Conservation (phyloP, 2,113 vertebrate species). For the Tachysurus fulvidraco region DNA sequence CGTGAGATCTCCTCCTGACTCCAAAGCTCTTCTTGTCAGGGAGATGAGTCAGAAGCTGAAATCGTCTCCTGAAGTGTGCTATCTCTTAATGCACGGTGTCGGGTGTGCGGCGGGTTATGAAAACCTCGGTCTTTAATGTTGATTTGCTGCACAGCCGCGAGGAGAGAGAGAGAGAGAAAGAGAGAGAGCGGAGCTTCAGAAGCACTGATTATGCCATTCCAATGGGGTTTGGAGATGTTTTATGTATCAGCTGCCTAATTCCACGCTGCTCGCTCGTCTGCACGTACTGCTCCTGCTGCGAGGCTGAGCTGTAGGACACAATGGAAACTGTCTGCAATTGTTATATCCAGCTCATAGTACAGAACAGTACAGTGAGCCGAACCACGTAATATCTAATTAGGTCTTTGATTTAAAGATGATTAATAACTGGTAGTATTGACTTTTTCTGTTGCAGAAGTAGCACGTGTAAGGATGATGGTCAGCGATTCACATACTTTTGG, state of each 20-base stretch:
- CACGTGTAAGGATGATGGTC: not conserved
- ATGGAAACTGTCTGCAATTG: not conserved
- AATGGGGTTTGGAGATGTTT: slow-evolving; percentile 24
- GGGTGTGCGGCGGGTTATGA: slow-evolving; percentile 6
- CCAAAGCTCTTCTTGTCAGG: slow-evolving; percentile 38
- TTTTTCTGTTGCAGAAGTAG: not conserved
- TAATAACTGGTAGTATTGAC: not conserved
- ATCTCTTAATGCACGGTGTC: slow-evolving; percentile 43
- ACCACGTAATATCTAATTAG: not conserved
- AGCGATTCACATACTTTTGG: not conserved
- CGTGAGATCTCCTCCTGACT: slow-evolving; percentile 23
- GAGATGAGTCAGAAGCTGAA: slow-evolving; percentile 19
- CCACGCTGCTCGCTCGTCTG: not conserved
- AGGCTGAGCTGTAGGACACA: not conserved
- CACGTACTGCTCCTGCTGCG: not conserved
- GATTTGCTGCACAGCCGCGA: slow-evolving; percentile 25
- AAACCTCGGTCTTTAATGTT: slow-evolving; percentile 40
- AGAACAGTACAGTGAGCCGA: not conserved
- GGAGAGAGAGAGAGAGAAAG: not conserved
- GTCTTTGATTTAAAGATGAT: not conserved
- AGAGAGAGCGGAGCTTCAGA: slow-evolving; percentile 27
- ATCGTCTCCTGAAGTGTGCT: slow-evolving; percentile 43
- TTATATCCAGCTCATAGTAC: not conserved
- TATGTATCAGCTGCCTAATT: slow-evolving; percentile 31
- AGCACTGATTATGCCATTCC: slow-evolving; percentile 32